Evolutionary conservation across 2,113 vertebrate genomes (phyloP), one percentile per base, ranked within the genome.

Genomic region (Lichenostomus cassidix): DNA sequence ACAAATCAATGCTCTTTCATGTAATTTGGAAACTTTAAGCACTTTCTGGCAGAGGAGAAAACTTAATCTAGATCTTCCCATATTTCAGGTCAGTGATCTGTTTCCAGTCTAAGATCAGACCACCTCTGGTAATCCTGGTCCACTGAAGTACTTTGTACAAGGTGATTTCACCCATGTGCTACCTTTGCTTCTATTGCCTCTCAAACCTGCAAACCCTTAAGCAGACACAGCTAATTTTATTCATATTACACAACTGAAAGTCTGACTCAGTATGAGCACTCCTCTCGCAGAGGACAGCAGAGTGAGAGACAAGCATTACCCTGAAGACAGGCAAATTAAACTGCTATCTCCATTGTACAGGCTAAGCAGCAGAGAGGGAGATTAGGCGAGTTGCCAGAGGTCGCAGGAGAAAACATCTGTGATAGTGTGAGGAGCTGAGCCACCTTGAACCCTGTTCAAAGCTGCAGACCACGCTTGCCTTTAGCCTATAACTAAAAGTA

Each of bases 381-480:
- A 65, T 83, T 74, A 93, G 50, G 59, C 79, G 70, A 74, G 5
- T 39, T 90, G 85, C 95, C 90, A 95, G 91, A 88, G 49, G 95
- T 90, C 42, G 2, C 46, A 69, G 1, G 4, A 86, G 56, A 83
- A 93, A 85, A 42, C 22, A 49, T 74, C 59, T 65, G 11, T 2
- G 5, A 47, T 27, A 76, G 18, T 0, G 0, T n/a, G 63, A 74
- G 42, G 52, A 90, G 21, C 46, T 9, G 11, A 83, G 23, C 83
- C 0, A 1, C 58, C 70, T 44, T n/a, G 17, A 85, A 85, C 68
- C 31, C 29, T 4, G 1, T 60, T 68, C 53, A 73, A 33, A 90
- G 37, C 65, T 27, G 20, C 39, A 75, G 18, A 58, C 7, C 56
- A 29, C 1, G 0, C 37, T 91, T 67, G 53, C 27, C 50, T 62